A percentile compares a stretch with the other conserved stretches of the same genome.
Evolutionary conservation across 1,140 invertebrate genomes (phyloP).

Genomic region (Brachionus manjavacas): DNA sequence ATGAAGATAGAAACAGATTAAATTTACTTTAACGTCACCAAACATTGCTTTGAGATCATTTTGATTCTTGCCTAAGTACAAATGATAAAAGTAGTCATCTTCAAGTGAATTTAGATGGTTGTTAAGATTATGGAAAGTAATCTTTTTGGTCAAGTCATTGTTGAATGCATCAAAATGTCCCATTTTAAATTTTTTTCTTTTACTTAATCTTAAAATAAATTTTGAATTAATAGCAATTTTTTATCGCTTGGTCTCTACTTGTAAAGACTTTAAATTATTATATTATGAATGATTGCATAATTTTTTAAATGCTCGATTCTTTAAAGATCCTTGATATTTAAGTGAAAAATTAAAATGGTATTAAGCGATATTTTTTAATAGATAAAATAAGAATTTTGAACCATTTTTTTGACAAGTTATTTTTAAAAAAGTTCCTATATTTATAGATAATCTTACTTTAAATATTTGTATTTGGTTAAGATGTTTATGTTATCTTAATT

Average conservation of each 20-base stretch:
- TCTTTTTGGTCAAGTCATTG: neutral
- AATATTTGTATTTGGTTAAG: neutral
- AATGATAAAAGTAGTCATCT: conserved; percentile 82
- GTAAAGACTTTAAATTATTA: neutral
- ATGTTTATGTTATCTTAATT: too few relatives aligned
- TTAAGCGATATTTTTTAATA: neutral
- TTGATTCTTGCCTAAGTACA: conserved; percentile 80
- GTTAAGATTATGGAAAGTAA: conserved; percentile 12
- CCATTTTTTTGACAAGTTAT: neutral
- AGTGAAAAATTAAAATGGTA: neutral
- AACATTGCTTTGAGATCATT: conserved; percentile 85
- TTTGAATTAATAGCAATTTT: too few relatives aligned
- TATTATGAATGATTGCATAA: neutral
- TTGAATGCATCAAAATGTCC: neutral
- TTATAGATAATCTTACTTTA: neutral
- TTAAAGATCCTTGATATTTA: neutral
- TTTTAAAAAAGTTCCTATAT: neutral
- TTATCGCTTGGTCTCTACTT: neutral
- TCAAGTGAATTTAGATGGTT: conserved; percentile 43
- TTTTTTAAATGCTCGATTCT: neutral
- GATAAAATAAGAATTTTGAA: neutral
- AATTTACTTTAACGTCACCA: conserved; percentile 69
- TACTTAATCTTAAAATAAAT: neutral
- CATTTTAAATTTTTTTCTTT: neutral
- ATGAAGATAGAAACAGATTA: neutral